Evolutionary conservation across 2,797 vertebrate genomes (phyloP), one percentile per base, ranked within the genome.

Genomic region (Arrhamphus sclerolepis): DNA sequence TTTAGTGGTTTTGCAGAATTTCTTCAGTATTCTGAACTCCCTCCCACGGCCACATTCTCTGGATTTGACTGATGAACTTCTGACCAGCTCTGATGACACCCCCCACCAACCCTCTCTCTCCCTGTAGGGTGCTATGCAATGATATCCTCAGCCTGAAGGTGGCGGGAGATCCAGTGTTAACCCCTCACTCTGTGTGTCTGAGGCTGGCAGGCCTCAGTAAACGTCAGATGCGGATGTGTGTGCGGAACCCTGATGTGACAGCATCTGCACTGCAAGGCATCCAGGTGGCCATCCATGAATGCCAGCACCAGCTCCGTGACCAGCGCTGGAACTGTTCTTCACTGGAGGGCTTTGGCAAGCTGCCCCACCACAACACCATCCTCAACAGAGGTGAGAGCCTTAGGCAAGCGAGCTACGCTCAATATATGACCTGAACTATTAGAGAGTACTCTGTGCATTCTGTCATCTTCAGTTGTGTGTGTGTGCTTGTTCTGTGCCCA

Each of bases 241-340:
- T 95, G 56, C 92, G 94, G 34, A 96, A 92, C 83, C 96, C 96
- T 1, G 95, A 97, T 72, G 95, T 95, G 67, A 96, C 95, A 2
- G 95, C 96, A 62, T 96, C 96, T 0, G 96, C 96, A 22, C 92
- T 98, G 31, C 96, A 97, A 85, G 96, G 96, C 66, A 93, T 97
- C 82, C 95, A 96, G 81, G 92, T 96, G 64, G 96, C 96, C 14
- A 92, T 96, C 69, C 95, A 97, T 6, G 96, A 98, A 77, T 98
- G 96, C 82, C 96, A 95, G 81, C 92, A 95, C 70, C 96, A 98
- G 88, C 89, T 98, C 59, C 92, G 91, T 17, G 93, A 95, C 83
- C 95, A 96, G 80, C 94, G 96, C 67, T 98, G 96, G 96, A 96
- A 98, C 89, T 98, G 96, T 80, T 98, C 96, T 0, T 91, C 94